Conservation (phyloP, 2,113 vertebrate species). For the Trematocara unimaculatum region DNA sequence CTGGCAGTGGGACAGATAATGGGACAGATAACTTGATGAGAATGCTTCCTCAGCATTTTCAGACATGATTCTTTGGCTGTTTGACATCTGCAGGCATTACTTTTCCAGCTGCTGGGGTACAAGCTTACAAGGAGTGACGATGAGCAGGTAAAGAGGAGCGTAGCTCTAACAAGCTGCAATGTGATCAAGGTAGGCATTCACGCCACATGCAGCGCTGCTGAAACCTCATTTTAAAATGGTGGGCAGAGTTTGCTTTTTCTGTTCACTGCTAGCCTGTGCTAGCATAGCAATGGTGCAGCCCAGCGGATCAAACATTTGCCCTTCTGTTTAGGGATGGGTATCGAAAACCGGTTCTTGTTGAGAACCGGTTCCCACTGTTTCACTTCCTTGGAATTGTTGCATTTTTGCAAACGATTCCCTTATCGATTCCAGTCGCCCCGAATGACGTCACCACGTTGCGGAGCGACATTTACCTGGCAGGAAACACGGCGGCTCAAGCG, state of each 20-base stretch:
- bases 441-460: too few relatives aligned
- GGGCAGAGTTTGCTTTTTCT: background rate
- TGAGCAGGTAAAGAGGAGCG: background rate
- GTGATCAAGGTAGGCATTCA: fast-evolving
- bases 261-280: fast-evolving
- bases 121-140: fast-evolving
- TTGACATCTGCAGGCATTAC: background rate
- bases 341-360: too few relatives aligned
- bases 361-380: too few relatives aligned
- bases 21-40: background rate
- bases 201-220: background rate
- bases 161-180: background rate
- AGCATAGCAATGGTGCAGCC: background rate
- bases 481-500: too few relatives aligned
- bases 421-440: too few relatives aligned
- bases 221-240: fast-evolving
- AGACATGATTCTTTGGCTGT: background rate
- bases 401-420: too few relatives aligned
- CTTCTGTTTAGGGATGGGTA: too few relatives aligned
- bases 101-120: background rate
- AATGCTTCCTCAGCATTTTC: background rate
- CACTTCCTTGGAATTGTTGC: too few relatives aligned
- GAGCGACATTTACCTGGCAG: too few relatives aligned
- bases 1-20: background rate
- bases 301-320: background rate